Base-by-base conservation (phyloP, 1,140 invertebrate species). In the Vanessa tameamea region DNA sequence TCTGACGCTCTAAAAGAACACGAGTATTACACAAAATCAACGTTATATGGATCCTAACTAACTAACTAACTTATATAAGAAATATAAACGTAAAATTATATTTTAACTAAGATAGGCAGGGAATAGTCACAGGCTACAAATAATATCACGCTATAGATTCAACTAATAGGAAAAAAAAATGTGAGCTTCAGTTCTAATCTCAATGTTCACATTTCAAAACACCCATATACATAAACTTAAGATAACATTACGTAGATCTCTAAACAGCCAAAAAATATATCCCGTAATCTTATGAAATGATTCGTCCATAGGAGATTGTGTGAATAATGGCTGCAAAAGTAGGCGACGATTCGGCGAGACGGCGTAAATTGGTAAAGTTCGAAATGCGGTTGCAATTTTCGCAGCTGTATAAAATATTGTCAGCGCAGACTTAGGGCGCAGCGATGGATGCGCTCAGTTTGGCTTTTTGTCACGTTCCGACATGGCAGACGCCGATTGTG, bases 301-400 rank as follows among this genome's bases (percentile, higher is more conserved):
- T 59, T 59, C 57, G 3, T 59, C 57, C 57, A 61, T 37, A 23
- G 57, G 57, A 43, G 37, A 37, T 61, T 61, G 57, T 61, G 57
- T 50, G 68, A 70, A 50, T 57, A 63, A 70, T 50, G 15, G 57
- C 57, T 15, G 57, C 26, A 57, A 57, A 68, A 64, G 53, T 66
- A 67, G 16, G 43, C 47, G 69, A 57, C 51, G 64, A 64, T 67
- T 75, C 51, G 50, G 70, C 53, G 80, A 76, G 75, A 68, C 77
- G 74, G 78, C 84, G 86, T 84, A 87, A 90, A 90, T 89, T 87
- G 85, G 83, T 87, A 85, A 85, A 90, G 85, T 90, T 89, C 78
- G 82, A 81, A 78, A 80, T 70, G 84, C 78, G 79, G 82, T 87
- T 86, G 84, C 87, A 89, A 88, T 90, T 88, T 87, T 84, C 87